These are phyloP conservation scores for Patiria pectinifera DNA, from an alignment of 53 echinoderm and acorn worm species.

Conservation along the genomic window DNA sequence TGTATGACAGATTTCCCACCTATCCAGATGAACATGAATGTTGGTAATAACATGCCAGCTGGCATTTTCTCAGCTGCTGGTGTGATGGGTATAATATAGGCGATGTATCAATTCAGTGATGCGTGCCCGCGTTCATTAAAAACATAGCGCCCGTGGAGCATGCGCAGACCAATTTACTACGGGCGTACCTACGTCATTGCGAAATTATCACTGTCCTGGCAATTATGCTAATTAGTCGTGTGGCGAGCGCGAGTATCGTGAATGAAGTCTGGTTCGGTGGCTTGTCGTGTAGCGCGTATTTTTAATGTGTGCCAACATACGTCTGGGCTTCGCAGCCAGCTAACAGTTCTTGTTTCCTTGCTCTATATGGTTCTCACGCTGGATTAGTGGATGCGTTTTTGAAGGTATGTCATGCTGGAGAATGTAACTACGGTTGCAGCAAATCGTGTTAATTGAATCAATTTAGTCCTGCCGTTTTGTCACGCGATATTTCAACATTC, in stretches of 20 bases:
- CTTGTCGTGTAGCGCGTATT: neutral
- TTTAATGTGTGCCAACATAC: neutral
- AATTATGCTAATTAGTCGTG: conserved; percentile 41
- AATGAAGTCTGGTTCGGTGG: conserved; percentile 6
- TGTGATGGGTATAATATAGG: neutral
- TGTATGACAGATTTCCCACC: neutral
- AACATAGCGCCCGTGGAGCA: neutral
- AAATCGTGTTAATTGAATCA: too few relatives aligned
- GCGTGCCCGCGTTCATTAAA: conserved; percentile 17
- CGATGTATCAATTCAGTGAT: neutral
- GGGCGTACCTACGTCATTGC: conserved; percentile 13
- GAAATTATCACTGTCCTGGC: conserved; percentile 45
- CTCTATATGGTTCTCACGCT: too few relatives aligned
- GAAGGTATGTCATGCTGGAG: too few relatives aligned
- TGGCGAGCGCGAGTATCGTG: neutral
- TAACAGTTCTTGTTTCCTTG: too few relatives aligned
- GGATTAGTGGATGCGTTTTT: too few relatives aligned
- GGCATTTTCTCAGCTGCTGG: neutral
- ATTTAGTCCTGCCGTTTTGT: too few relatives aligned
- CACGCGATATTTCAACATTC: too few relatives aligned
- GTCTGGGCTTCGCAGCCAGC: neutral
- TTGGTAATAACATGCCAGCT: neutral
- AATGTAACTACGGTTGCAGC: too few relatives aligned
- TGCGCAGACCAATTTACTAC: conserved; percentile 14
- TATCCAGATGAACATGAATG: too few relatives aligned